Percentiles rank a stretch among this genome's conserved stretches.
These are phyloP conservation scores for Scaptomyza hsui DNA, from an alignment of 1,140 invertebrate genomes.

Conservation along the genomic window DNA sequence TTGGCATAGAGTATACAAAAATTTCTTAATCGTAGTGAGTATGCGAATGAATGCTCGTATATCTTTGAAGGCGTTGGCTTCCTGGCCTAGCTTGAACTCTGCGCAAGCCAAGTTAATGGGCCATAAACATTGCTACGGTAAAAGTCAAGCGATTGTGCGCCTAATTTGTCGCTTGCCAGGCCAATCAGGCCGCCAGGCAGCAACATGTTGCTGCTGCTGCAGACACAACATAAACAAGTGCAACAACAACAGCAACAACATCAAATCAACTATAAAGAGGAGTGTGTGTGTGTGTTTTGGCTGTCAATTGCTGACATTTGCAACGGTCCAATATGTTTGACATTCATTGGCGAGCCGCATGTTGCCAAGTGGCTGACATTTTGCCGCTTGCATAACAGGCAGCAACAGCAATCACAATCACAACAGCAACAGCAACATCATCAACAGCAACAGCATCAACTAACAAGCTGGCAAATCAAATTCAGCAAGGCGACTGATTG, in stretches of 20 bases:
- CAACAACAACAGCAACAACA: constrained; percentile 50
- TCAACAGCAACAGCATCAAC: constrained; percentile 39
- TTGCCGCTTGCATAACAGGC: constrained; percentile 74
- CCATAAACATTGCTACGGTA: constrained; percentile 69
- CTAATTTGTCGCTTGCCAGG: constrained; percentile 79
- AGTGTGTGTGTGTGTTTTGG: constrained; percentile 48
- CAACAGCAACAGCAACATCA: constrained; percentile 22
- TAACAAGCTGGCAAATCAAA: constrained; percentile 68
- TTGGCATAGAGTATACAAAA: constrained; percentile 24
- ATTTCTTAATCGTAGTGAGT: constrained; percentile 66
- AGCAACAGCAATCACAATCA: constrained; percentile 48
- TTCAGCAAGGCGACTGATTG: constrained; percentile 75
- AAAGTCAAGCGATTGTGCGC: constrained; percentile 74
- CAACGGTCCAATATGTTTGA: constrained; percentile 78
- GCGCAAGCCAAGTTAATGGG: constrained; percentile 58
- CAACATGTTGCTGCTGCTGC: constrained; percentile 65
- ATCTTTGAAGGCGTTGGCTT: constrained; percentile 61
- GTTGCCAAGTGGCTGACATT: constrained; percentile 79
- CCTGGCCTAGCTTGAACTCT: constrained; percentile 48
- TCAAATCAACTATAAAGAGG: constrained; percentile 9
- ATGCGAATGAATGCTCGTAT: constrained; percentile 35
- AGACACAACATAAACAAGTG: constrained; percentile 61
- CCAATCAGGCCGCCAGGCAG: constrained; percentile 60
- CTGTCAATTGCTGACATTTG: constrained; percentile 80
- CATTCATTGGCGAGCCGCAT: constrained; percentile 74